Base-by-base conservation (phyloP, 1,140 invertebrate species). In the Aphelinus atriplicis region DNA sequence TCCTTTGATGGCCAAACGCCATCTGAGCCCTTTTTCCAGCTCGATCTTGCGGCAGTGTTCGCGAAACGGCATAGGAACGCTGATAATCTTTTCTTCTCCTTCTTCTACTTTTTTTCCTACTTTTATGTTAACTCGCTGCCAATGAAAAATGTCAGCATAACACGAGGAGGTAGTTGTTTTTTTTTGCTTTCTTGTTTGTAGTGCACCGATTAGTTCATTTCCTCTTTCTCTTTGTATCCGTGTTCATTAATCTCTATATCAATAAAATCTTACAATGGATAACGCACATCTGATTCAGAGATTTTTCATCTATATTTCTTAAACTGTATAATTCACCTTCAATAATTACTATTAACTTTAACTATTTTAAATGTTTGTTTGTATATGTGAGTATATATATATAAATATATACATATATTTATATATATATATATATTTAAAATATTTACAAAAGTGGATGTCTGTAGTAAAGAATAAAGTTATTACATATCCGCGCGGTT, bases 401-500 rank as follows among this genome's bases (percentile, higher is more conserved):
- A 79, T 70, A 77, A 51, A 65, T 57, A 71, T 58, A 66, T 80
- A 79, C 79, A 56, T 75, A 78, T 72, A 78, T 57, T 68, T 65
- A 26, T 26, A 26, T 26, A 26, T 26, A 26, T 26, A 26, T 26
- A 26, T 26, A 26, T 26, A 26, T 26, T 26, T 26, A 26, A 71
- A 72, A 62, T 81, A 80, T 80, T 75, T 81, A 79, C 78, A 81
- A 76, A 79, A 58, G 70, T 64, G 77, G 75, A 50, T 71, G 57
- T 71, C 66, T 71, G 57, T 70, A 80, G 78, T 83, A 82, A 80
- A 83, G 80, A 84, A 84, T 84, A 82, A 84, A 69, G 67, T 70
- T 75, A 79, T 84, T 83, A 84, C 64, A 82, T 82, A 86, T 80
- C 80, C 85, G 80, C 81, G 83, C 80, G 82, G 80, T 82, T 84